phyloP scores from a whole-genome alignment of 2,888 invertebrate genomes.

The Nebria brevicollis region DNA sequence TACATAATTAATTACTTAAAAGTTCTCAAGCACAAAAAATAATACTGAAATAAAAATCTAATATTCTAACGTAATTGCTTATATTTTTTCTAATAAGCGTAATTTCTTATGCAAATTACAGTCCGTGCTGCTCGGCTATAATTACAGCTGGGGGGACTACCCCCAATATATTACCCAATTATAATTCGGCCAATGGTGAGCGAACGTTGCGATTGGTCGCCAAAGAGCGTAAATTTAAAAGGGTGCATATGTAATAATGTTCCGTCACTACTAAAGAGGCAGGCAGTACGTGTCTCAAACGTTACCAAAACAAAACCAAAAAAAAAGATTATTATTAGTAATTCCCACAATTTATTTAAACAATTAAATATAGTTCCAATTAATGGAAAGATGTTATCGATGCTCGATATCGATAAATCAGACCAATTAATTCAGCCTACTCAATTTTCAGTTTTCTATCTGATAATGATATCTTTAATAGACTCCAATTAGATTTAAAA shows the following conservation, averaged over 20 bases:
- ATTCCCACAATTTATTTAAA: no score
- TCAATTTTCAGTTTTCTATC: no score
- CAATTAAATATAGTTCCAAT: no score
- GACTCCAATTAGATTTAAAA: no score
- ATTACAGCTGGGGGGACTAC: background rate
- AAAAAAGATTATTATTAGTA: no score
- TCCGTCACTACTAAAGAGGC: conserved; percentile 2
- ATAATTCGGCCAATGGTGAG: conserved; percentile 17
- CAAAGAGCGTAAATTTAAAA: conserved; percentile 12
- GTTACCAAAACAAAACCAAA: no score
- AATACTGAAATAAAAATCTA: background rate
- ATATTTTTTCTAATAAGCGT: background rate
- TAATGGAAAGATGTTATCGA: no score
- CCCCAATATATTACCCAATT: conserved; percentile 4
- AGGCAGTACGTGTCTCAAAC: background rate
- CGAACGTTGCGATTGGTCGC: conserved; percentile 6
- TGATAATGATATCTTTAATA: no score
- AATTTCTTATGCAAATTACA: background rate
- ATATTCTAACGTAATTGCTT: conserved; percentile 1
- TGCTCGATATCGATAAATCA: no score
- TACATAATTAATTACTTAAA: background rate
- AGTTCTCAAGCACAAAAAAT: background rate
- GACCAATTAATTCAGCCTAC: no score
- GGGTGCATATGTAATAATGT: conserved; percentile 13
- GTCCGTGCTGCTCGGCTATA: background rate